Base-by-base conservation (phyloP, 2,113 vertebrate species). In the Stegastes partitus region DNA sequence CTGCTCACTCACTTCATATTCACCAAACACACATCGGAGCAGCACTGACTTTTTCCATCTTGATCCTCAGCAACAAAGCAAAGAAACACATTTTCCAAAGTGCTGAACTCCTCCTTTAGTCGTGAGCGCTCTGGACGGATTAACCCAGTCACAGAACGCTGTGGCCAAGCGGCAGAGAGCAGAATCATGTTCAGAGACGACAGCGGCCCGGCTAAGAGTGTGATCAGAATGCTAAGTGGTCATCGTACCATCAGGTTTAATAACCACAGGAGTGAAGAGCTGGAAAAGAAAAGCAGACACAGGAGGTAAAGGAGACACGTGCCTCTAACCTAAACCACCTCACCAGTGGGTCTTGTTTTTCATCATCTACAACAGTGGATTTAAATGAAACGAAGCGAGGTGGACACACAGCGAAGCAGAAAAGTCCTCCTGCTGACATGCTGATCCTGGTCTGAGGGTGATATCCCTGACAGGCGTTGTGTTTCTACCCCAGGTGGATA, bases 171-270 rank as follows among this genome's bases (percentile, higher is more conserved):
- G 44, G 63, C n/a, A 55, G 25, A 39, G 34, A 54, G 61, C 16
- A 68, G 58, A 73, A 58, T 39, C 8, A 77, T 69, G 25, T 31
- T 34, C 7, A 39, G 22, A 70, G 58, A 78, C 70, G 28, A 82
- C 57, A 53, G 47, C 34, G 45, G 42, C 58, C 42, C 19, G 18
- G 51, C 23, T 42, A 23, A 64, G n/a, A 9, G 0, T 58, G 37
- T 70, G 78, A 44, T 64, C 57, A 22, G 66, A 80, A 77, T 77
- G 53, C 56, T 51, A 53, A 62, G 44, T 51, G 55, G 23, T 25
- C 22, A 12, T 11, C 59, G 42, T 15, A 42, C 39, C 14, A 42
- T 42, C 39, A 42, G 39, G 14, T 42, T 12, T 42, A 14, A 42
- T 42, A 42, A 42, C 12, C 39, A 42, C 28, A 25, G 9, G 42